These are phyloP conservation scores for Otus sunia DNA, from an alignment of 2,113 vertebrate genomes.

Conservation along the genomic window DNA sequence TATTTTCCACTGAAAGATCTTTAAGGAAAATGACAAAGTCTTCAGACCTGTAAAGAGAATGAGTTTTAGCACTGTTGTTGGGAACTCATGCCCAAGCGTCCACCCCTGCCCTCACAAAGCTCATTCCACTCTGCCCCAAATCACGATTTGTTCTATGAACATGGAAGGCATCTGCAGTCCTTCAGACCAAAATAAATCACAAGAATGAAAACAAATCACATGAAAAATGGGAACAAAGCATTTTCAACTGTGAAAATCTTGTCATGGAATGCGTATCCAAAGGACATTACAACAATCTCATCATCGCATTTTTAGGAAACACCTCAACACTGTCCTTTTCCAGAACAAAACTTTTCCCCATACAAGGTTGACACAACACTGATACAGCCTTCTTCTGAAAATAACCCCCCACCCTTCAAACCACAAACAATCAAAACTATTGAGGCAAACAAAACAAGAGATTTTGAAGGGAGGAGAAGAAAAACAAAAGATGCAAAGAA, in stretches of 20 bases:
- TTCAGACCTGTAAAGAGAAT: not conserved
- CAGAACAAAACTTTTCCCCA: not conserved
- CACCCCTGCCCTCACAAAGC: not conserved
- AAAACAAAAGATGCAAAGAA: not conserved
- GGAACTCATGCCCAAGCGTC: fast-evolving
- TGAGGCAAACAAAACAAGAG: not conserved
- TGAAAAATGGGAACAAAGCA: not conserved
- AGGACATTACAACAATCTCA: not conserved
- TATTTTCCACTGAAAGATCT: not conserved
- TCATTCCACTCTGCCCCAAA: not conserved
- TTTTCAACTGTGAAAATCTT: not conserved
- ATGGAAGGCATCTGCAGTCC: no score
- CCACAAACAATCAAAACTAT: not conserved
- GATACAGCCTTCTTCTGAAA: not conserved
- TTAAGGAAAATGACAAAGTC: not conserved
- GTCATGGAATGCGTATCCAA: not conserved
- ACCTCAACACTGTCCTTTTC: not conserved
- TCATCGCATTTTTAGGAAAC: not conserved
- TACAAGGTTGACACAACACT: not conserved
- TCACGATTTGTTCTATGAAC: not conserved
- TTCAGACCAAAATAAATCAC: not conserved
- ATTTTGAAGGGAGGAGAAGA: not conserved
- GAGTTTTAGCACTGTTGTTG: not conserved
- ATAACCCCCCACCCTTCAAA: not conserved
- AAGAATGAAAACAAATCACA: not conserved